phyloP scores from a whole-genome alignment of 1,140 invertebrate genomes.

The Wasmannia auropunctata region DNA sequence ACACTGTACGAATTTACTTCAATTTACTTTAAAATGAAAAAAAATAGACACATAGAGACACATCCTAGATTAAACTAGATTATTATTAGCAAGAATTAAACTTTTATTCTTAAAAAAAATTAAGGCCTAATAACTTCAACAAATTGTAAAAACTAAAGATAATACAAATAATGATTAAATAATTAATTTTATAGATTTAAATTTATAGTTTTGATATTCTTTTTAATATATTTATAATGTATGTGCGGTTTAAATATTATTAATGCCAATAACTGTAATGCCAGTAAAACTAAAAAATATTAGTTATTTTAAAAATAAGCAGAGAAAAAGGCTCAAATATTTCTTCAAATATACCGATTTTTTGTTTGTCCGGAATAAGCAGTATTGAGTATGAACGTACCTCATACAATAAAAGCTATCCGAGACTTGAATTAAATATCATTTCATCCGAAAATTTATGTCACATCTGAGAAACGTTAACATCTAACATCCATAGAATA shows the following conservation, averaged over 20 bases:
- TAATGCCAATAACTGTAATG: neutral
- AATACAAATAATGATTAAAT: neutral
- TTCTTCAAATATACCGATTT: neutral
- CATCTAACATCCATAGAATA: neutral
- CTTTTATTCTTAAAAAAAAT: neutral
- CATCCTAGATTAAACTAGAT: neutral
- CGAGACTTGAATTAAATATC: neutral
- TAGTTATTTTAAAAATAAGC: conserved; percentile 3
- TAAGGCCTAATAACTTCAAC: neutral
- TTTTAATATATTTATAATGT: neutral
- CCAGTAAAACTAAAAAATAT: neutral
- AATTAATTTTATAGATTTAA: neutral
- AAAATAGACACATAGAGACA: neutral
- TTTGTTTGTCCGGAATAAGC: conserved; percentile 22
- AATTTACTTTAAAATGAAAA: neutral
- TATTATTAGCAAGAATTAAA: neutral
- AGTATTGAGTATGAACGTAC: neutral
- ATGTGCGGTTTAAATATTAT: neutral
- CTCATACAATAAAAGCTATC: neutral
- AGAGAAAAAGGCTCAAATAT: neutral
- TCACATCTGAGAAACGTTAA: neutral
- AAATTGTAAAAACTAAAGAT: neutral
- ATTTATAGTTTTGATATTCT: neutral
- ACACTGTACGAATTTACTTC: neutral
- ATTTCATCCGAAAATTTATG: neutral